Base-by-base conservation (phyloP, 2,797 vertebrate genomes). In the Xiphophorus birchmanni region DNA sequence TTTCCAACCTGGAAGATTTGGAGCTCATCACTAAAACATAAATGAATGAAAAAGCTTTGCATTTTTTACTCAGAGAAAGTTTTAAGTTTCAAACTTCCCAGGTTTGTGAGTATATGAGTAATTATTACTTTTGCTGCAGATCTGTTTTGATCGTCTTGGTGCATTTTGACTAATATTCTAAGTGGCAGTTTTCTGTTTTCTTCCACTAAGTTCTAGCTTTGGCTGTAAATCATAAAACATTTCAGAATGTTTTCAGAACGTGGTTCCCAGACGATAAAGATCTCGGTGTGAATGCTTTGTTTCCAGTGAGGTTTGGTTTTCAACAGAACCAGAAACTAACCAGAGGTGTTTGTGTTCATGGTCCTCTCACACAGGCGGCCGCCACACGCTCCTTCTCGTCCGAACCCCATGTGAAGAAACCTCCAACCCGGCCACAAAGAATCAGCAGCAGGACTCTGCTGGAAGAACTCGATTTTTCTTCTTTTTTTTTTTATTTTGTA, bases 331-430 rank as follows among this genome's bases (percentile, higher is more conserved):
- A 76, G 40, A 76, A 60, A 47, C 74, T 76, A 80, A 75, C 74
- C 58, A 32, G 29, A 75, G 40, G 13, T 21, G 12, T 76, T 47
- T 79, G 15, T 82, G 73, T 32, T 60, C 58, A 26, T 76, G 79
- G 21, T 80, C 67, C 76, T 84, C 48, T 79, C 82, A 76, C 40
- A 63, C 91, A 94, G 93, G 86, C 88, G 91, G 35, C 91, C 92
- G 13, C 92, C 91, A 7, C 90, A 92, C 12, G 32, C 86, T 77
- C 90, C 91, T 2, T 87, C 92, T 82, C 90, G 92, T 45, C 86
- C 90, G 40, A 89, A 85, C 87, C 86, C 90, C 47, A 89, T 91
- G 87, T 93, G 89, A 94, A 45, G 52, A 77, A 79, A 65, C 10
- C 56, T 29, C 79, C 6, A 0, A 12, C 23, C 37, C 32, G 8